These are phyloP conservation scores for Molossus alvarezi DNA, from an alignment of 2,797 vertebrate species.

Conservation along the genomic window DNA sequence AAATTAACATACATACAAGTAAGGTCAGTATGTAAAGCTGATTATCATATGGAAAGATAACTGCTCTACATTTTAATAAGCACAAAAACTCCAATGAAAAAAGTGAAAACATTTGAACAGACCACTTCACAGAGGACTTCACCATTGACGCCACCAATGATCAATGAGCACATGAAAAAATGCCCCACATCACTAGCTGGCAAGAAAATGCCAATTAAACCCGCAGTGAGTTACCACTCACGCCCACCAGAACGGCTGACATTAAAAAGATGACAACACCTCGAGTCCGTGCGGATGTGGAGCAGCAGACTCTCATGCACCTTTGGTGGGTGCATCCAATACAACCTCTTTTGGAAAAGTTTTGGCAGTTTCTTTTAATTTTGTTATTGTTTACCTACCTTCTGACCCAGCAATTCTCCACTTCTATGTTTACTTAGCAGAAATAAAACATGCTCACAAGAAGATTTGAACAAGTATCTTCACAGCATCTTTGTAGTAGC, in stretches of 20 bases:
- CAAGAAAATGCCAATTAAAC: background rate
- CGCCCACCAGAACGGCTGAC: background rate
- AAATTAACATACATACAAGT: constrained; percentile 10
- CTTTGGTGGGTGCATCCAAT: background rate
- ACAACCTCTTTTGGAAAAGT: background rate
- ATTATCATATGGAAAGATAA: constrained; percentile 30
- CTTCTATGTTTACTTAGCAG: background rate
- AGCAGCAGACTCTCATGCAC: background rate
- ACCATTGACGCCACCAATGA: background rate
- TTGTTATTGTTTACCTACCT: background rate
- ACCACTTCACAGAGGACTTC: background rate
- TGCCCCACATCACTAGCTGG: background rate
- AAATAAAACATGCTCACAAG: constrained; percentile 1
- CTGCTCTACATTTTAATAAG: background rate
- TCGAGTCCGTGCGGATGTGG: background rate
- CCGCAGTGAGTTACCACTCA: background rate
- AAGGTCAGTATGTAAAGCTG: background rate
- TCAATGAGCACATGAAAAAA: background rate
- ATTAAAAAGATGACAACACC: background rate
- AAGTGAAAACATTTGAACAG: background rate
- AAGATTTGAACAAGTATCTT: background rate
- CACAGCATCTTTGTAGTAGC: background rate
- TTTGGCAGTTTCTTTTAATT: background rate
- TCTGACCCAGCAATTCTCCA: background rate
- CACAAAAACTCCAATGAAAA: background rate